A percentile compares a stretch with the other conserved stretches of the same genome.
phyloP scores from a whole-genome alignment of 2,888 invertebrate genomes.

The Pristionchus exspectatus region DNA sequence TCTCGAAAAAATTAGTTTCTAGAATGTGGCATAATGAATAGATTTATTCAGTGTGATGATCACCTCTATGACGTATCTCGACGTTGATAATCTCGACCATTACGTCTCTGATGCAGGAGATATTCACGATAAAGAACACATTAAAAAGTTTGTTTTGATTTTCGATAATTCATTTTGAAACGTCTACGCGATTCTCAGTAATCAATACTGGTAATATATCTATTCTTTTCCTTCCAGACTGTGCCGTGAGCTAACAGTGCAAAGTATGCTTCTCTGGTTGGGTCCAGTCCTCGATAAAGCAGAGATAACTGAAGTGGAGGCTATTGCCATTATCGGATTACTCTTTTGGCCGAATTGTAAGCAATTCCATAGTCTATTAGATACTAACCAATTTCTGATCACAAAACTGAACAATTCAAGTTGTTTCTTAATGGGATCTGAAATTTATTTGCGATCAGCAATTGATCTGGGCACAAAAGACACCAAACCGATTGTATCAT shows the following conservation, averaged over 20 bases:
- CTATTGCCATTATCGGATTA: constrained; percentile 21
- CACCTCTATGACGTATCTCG: constrained; percentile 31
- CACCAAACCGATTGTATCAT: background rate
- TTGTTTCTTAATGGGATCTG: background rate
- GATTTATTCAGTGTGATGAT: constrained; percentile 12
- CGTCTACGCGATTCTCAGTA: too few species aligned
- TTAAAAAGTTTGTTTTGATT: background rate
- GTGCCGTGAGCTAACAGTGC: background rate
- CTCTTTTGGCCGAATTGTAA: constrained; percentile 45
- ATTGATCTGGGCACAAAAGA: background rate
- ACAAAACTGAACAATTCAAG: background rate
- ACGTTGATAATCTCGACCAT: constrained; percentile 33
- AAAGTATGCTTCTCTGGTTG: constrained; percentile 21
- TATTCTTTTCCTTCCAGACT: background rate
- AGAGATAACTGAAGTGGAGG: constrained; percentile 46
- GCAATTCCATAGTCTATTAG: background rate
- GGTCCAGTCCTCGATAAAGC: constrained; percentile 39
- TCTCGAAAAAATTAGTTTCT: background rate
- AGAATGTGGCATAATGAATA: background rate
- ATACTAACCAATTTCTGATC: background rate
- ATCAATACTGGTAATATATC: background rate
- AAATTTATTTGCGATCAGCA: background rate
- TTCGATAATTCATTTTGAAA: background rate
- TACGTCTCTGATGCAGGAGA: constrained; percentile 38
- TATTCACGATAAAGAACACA: constrained; percentile 15